These are phyloP conservation scores for Chaenodraco wilsoni DNA, from an alignment of 2,797 vertebrate genomes.

Conservation along the genomic window DNA sequence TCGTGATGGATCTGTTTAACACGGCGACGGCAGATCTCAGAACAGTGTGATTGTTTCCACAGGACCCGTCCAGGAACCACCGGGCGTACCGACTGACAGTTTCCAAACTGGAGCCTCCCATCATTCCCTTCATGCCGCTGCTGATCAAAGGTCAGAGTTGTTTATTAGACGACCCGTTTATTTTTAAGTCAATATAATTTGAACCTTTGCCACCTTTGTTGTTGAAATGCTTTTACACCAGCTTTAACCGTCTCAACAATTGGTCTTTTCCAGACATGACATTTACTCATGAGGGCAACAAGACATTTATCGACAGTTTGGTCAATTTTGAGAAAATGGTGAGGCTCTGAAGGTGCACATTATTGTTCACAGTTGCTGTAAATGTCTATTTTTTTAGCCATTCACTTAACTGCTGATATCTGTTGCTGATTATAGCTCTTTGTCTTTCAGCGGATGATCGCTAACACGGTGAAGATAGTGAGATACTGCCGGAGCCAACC, in stretches of 20 bases:
- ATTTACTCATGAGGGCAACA: conserved; percentile 98
- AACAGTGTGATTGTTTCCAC: conserved; percentile 68
- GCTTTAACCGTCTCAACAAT: conserved; percentile 31
- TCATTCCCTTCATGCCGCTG: conserved; percentile 98
- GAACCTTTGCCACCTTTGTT: not conserved
- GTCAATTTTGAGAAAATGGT: conserved; percentile 99
- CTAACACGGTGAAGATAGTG: conserved; percentile 93
- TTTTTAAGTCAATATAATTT: conserved; percentile 12
- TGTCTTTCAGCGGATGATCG: conserved; percentile 95
- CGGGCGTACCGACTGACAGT: conserved; percentile 93
- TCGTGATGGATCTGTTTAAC: conserved; percentile 54
- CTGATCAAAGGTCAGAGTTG: conserved; percentile 94
- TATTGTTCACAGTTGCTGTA: conserved; percentile 10
- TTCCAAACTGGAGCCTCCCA: conserved; percentile 93
- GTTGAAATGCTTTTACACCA: conserved; percentile 11
- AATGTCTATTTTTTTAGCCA: not conserved
- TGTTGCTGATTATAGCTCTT: conserved; percentile 40
- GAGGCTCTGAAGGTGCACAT: conserved; percentile 67
- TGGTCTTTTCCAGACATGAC: conserved; percentile 90
- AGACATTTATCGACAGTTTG: conserved; percentile 94
- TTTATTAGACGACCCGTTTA: not conserved
- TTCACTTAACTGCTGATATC: conserved; percentile 10
- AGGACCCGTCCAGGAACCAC: conserved; percentile 99
- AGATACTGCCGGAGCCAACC: conserved; percentile 93
- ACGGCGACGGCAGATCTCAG: conserved; percentile 49